A percentile compares a stretch with the other conserved stretches of the same genome.
Conservation (phyloP, 2,888 invertebrate genomes). For the Bedellia somnulentella region DNA sequence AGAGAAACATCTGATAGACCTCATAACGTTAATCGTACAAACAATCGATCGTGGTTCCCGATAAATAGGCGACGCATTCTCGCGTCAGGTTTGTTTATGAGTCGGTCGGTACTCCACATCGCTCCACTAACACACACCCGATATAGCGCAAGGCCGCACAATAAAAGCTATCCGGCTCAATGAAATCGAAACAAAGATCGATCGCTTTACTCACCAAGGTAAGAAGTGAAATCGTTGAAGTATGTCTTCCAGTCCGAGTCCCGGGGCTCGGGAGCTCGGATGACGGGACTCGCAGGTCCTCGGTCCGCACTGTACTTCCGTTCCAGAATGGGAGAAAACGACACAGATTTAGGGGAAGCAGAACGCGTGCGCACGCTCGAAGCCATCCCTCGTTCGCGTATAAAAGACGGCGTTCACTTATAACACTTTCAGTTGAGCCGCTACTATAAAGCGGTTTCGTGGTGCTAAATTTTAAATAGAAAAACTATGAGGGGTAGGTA, state of each 20-base stretch:
- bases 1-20: too few relatives aligned
- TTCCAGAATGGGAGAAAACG: conserved; percentile 65
- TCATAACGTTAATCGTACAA: too few relatives aligned
- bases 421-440: conserved; percentile 42
- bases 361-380: conserved; percentile 65
- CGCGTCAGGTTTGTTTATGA: conserved; percentile 49
- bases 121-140: conserved; percentile 37
- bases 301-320: conserved; percentile 55
- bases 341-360: conserved; percentile 66
- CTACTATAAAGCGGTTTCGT: conserved; percentile 24
- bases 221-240: conserved; percentile 53
- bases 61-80: too few relatives aligned
- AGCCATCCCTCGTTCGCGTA: conserved; percentile 52
- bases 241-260: conserved; percentile 49
- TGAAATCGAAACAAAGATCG: conserved; percentile 17
- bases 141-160: conserved; percentile 19
- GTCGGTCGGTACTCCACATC: conserved; percentile 21
- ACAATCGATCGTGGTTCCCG: too few relatives aligned
- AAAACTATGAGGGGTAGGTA: background rate
- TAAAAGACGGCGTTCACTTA: conserved; percentile 34
- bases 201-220: conserved; percentile 43
- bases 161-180: conserved; percentile 43
- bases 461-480: background rate
- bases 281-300: conserved; percentile 14
- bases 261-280: conserved; percentile 35